Percentiles rank a stretch among this genome's conserved stretches.
Evolutionary conservation across 2,888 invertebrate species (phyloP).

Genomic region (Pyrocoelia pectoralis): DNA sequence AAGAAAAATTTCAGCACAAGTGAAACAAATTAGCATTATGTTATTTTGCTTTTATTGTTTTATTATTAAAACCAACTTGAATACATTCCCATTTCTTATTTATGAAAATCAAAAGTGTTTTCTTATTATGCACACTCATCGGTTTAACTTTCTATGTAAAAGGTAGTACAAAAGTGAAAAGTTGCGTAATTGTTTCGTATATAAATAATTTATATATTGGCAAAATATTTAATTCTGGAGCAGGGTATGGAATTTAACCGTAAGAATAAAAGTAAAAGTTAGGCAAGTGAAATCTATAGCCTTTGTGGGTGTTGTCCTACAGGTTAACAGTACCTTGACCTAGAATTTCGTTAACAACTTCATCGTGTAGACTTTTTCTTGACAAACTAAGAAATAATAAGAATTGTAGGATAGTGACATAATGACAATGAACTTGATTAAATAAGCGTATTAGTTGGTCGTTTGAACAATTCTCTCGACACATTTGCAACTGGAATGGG

Average conservation of each 20-base stretch:
- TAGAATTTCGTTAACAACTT: constrained; percentile 29
- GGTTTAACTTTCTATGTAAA: constrained; percentile 21
- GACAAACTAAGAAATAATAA: constrained; percentile 3
- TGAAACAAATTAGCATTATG: too few species aligned
- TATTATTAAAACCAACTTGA: too few species aligned
- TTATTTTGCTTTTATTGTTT: too few species aligned
- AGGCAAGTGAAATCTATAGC: constrained; percentile 33
- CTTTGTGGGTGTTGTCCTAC: constrained; percentile 34
- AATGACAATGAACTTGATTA: constrained; percentile 28
- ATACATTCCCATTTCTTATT: too few species aligned
- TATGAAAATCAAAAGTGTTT: too few species aligned
- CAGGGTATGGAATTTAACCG: constrained; percentile 14
- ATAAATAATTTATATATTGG: neutral
- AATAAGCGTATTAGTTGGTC: constrained; percentile 18
- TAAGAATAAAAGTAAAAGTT: constrained; percentile 28
- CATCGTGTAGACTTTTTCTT: constrained; percentile 23
- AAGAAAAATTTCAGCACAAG: too few species aligned
- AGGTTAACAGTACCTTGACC: constrained; percentile 38
- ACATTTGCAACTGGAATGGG: too few species aligned
- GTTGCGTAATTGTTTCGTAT: constrained; percentile 16
- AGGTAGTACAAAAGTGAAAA: constrained; percentile 22
- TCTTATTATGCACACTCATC: neutral
- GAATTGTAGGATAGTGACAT: constrained; percentile 14
- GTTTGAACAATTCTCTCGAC: too few species aligned
- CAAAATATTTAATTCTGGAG: constrained; percentile 14